Evolutionary conservation across 2,888 invertebrate genomes (phyloP).

Genomic region (Emmelina monodactyla): DNA sequence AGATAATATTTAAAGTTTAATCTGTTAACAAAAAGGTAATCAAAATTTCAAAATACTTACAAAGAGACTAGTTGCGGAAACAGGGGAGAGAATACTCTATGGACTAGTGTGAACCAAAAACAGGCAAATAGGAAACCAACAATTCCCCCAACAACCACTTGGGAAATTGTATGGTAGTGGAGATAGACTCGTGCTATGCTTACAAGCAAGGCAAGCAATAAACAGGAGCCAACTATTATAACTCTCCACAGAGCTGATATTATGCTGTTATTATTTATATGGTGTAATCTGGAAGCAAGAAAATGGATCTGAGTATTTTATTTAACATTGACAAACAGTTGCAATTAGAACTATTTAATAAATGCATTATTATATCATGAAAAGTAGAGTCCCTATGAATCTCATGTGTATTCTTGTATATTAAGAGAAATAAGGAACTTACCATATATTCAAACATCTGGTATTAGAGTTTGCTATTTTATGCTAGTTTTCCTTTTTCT

Average conservation of each 20-base stretch:
- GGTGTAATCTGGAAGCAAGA: conserved; percentile 72
- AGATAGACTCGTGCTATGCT: conserved; percentile 81
- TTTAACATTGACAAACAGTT: too few species aligned
- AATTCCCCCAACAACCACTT: conserved; percentile 81
- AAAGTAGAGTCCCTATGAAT: too few species aligned
- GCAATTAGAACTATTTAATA: too few species aligned
- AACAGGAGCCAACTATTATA: conserved; percentile 69
- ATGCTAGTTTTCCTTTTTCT: too few species aligned
- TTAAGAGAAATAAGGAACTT: too few species aligned
- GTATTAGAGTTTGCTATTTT: too few species aligned
- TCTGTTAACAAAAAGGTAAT: background rate
- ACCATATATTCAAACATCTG: too few species aligned
- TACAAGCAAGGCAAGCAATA: conserved; percentile 67
- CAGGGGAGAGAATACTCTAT: conserved; percentile 80
- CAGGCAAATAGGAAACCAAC: conserved; percentile 78
- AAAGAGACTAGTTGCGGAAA: conserved; percentile 86
- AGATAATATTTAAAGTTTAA: background rate
- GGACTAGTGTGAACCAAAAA: conserved; percentile 83
- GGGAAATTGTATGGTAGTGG: conserved; percentile 83
- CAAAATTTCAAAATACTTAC: conserved; percentile 61
- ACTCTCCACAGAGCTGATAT: conserved; percentile 78
- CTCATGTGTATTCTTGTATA: too few species aligned
- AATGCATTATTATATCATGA: too few species aligned
- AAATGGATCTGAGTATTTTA: too few species aligned
- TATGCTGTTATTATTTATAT: conserved; percentile 80